Evolutionary conservation across 2,113 vertebrate genomes (phyloP).

Genomic region (Neoarius graeffei): DNA sequence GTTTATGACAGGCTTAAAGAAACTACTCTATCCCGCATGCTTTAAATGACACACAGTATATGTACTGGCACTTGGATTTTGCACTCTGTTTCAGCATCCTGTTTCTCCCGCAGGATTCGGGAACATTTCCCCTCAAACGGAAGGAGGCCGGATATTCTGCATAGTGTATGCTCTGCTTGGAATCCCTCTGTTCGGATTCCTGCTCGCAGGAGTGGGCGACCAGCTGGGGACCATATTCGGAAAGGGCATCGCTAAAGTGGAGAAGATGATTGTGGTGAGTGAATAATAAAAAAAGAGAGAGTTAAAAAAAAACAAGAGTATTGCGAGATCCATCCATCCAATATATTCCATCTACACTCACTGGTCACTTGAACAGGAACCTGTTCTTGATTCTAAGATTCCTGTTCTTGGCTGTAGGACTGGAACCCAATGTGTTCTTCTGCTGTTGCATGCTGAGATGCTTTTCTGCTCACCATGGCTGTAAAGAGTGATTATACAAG

Average conservation of each 20-base stretch:
- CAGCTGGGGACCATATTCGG: constrained; percentile 97
- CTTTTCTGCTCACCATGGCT: no score
- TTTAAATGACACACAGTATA: neutral
- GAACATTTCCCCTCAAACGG: constrained; percentile 95
- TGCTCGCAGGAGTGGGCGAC: constrained; percentile 96
- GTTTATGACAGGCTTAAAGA: neutral
- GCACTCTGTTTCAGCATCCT: neutral
- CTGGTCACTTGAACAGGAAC: no score
- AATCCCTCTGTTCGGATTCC: constrained; percentile 96
- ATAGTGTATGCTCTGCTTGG: constrained; percentile 97
- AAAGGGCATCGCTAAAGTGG: constrained; percentile 94
- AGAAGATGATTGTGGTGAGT: constrained; percentile 96
- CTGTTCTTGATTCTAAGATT: no score
- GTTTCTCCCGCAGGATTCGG: constrained; percentile 84
- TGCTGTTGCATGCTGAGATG: no score
- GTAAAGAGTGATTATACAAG: no score
- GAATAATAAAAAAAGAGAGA: neutral
- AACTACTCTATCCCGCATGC: neutral
- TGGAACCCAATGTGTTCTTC: no score
- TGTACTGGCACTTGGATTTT: neutral
- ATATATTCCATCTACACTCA: no score
- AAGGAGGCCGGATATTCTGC: constrained; percentile 96
- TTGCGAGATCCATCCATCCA: no score
- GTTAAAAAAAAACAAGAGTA: no score
- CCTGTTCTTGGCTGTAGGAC: no score